Evolutionary conservation across 2,888 invertebrate genomes (phyloP), one percentile per base, ranked within the genome.

Genomic region (Epinotia brunnichana): DNA sequence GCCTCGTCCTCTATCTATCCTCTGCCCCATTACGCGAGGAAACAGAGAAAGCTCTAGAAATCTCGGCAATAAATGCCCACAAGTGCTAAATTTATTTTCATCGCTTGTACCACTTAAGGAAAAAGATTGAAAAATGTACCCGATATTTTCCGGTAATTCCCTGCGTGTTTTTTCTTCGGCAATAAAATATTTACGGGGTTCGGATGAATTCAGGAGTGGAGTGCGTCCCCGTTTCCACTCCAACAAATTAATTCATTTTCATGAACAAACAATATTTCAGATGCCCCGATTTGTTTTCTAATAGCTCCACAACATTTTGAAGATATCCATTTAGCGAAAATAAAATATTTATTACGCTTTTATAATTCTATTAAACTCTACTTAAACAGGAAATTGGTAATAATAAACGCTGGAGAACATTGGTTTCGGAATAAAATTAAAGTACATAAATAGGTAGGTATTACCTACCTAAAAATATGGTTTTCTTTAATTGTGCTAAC

Each of bases 141-240:
- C 86, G 85, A 91, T 90, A 89, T 90, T 90, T 88, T 82, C 85
- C 85, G 80, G 84, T 89, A 90, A 90, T 91, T 89, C 82, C 83
- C 83, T 82, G 81, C 83, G 82, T 85, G 86, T 90, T 91, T 90
- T 90, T 91, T 90, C 85, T 85, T 81, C 79, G 76, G 79, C 85
- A 86, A 88, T 92, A 93, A 92, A 92, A 93, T 90, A 90, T 92
- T 92, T 92, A 92, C 89, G 90, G 91, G 83, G 82, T 81, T 85
- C 82, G 82, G 86, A 90, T 91, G 89, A 89, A 90, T 90, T 85
- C 85, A 84, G 83, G 85, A 88, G 87, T 83, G 83, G 83, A 85
- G 80, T 69, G 77, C 83, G 84, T 84, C 83, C 81, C 83, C 85
- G 83, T 84, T 86, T 86, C 85, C 85, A 85, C 86, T 87, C 82